Evolutionary conservation across 2,797 vertebrate species (phyloP).

Genomic region (Trichosurus vulpecula): DNA sequence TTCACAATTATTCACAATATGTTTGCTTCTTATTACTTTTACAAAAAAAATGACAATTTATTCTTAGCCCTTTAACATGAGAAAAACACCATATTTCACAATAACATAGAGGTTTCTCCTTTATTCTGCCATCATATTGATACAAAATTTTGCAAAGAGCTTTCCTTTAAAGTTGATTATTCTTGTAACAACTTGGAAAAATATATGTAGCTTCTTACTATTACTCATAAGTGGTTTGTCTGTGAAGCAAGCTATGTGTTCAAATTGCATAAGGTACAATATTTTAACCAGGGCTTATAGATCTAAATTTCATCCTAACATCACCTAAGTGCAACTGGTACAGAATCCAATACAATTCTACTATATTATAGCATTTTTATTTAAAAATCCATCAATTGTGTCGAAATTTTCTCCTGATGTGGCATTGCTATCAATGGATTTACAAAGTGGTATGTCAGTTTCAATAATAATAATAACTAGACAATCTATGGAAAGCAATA

Average conservation of each 20-base stretch:
- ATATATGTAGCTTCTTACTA: neutral
- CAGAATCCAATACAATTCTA: neutral
- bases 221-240: neutral
- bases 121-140: neutral
- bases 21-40: neutral
- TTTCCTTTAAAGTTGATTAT: neutral
- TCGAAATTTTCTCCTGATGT: neutral
- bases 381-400: neutral
- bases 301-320: neutral
- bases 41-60: neutral
- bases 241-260: neutral
- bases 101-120: neutral
- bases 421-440: neutral
- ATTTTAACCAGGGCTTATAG: neutral
- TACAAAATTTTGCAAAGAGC: neutral
- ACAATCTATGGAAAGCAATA: neutral
- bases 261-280: neutral
- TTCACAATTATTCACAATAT: neutral
- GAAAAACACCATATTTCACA: neutral
- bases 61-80: neutral
- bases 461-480: neutral
- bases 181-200: neutral
- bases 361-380: neutral
- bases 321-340: neutral
- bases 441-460: neutral